These are phyloP conservation scores for Schizothorax lantsangensis DNA, from an alignment of 2,797 vertebrate genomes.

Conservation along the genomic window DNA sequence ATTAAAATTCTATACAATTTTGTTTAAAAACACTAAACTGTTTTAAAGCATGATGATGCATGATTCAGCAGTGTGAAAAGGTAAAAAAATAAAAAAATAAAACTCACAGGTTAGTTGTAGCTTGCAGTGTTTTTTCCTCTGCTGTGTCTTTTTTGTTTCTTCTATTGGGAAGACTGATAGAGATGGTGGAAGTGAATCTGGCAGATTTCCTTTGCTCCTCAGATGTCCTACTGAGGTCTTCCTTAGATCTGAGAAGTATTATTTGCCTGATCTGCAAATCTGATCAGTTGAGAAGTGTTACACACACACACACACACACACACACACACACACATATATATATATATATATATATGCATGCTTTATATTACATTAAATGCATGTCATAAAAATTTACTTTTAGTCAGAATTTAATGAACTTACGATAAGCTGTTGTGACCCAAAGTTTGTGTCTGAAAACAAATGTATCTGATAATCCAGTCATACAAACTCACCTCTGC, in stretches of 20 bases:
- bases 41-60: background rate
- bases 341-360: background rate
- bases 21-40: background rate
- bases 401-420: background rate
- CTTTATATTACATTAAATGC: background rate
- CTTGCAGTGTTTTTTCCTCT: constrained; percentile 14
- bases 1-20: background rate
- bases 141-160: constrained; percentile 1
- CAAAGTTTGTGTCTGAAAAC: background rate
- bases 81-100: background rate
- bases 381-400: background rate
- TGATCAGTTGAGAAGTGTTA: constrained; percentile 11
- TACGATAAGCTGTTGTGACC: background rate
- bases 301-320: no score
- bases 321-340: background rate
- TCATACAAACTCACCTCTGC: constrained; percentile 24
- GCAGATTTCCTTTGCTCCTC: background rate
- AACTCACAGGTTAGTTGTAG: constrained; percentile 45
- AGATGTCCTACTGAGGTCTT: background rate
- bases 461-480: background rate
- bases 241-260: constrained; percentile 37
- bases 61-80: background rate
- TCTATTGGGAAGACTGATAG: constrained; percentile 24
- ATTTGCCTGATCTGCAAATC: constrained; percentile 43
- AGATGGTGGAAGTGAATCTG: constrained; percentile 48